Evolutionary conservation across 2,797 vertebrate species (phyloP), one percentile per base, ranked within the genome.

Genomic region (Thaleichthys pacificus): DNA sequence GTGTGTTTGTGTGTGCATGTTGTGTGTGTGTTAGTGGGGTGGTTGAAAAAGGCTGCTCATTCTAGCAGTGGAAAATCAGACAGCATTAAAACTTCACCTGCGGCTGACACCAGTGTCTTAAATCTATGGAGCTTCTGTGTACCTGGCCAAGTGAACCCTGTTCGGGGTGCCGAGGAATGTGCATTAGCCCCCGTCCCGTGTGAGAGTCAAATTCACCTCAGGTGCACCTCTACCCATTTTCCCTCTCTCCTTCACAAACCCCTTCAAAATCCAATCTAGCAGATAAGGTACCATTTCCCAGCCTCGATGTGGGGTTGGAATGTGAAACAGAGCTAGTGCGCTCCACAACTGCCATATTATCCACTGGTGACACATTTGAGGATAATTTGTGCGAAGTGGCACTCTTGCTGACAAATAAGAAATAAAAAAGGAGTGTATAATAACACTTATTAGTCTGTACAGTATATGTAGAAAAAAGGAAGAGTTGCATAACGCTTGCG

Each of bases 71-170:
- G 83, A 91, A 91, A 91, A 91, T 89, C 87, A 90, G 88, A 89
- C 88, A 86, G 90, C 85, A 87, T 88, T 88, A 89, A 91, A 91
- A 90, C 87, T 86, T 91, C 91, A 92, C 91, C 91, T 79, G 87
- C 89, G 87, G 91, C 88, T 91, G 88, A 89, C 88, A 88, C 87
- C 86, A 90, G 84, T 35, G 56, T 88, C 84, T 80, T 84, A 83
- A 88, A 83, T 94, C 88, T 94, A 92, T 91, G 89, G 90, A 86
- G 89, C 90, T 93, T 93, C 91, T 94, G 93, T 94, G 89, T 91
- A 74, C 75, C 75, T 66, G 80, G 91, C 92, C 91, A 93, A 92
- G 80, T 90, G 90, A 92, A 91, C 91, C 87, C 84, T 77, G 70
- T 89, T 90, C 80, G 78, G 84, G 84, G 87, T 90, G 89, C 85